phyloP scores from a whole-genome alignment of 2,888 invertebrate species.

The Meganola albula region DNA sequence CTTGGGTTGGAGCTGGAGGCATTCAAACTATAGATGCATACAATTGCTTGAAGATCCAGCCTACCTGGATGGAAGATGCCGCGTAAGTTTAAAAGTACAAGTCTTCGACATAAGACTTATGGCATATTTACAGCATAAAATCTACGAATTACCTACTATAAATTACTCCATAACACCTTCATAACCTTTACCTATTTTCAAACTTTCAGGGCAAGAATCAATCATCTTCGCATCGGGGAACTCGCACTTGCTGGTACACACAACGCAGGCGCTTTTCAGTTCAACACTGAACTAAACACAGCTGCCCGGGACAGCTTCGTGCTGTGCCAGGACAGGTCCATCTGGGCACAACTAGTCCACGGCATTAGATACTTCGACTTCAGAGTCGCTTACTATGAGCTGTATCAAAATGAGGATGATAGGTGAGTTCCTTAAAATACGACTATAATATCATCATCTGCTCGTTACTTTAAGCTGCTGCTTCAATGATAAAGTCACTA shows the following conservation, averaged over 20 bases:
- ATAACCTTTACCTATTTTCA: background rate
- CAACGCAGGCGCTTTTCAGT: slow-evolving; percentile 75
- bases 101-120: no score
- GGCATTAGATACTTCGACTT: slow-evolving; percentile 90
- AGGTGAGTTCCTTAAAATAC: slow-evolving; percentile 48
- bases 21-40: slow-evolving; percentile 75
- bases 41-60: slow-evolving; percentile 87
- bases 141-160: no score
- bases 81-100: slow-evolving; percentile 59
- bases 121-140: no score
- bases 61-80: slow-evolving; percentile 89
- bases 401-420: slow-evolving; percentile 53
- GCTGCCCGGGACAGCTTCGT: slow-evolving; percentile 59
- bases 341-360: slow-evolving; percentile 90
- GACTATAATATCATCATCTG: no score
- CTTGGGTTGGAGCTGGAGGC: slow-evolving; percentile 82
- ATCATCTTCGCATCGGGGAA: slow-evolving; percentile 60
- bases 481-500: no score
- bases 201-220: slow-evolving; percentile 50
- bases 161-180: background rate
- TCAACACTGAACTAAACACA: slow-evolving; percentile 67
- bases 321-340: slow-evolving; percentile 83
- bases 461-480: no score
- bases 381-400: slow-evolving; percentile 83
- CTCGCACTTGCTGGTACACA: slow-evolving; percentile 73